Conservation (phyloP, 2,888 invertebrate genomes). For the Seladonia tumulorum region DNA sequence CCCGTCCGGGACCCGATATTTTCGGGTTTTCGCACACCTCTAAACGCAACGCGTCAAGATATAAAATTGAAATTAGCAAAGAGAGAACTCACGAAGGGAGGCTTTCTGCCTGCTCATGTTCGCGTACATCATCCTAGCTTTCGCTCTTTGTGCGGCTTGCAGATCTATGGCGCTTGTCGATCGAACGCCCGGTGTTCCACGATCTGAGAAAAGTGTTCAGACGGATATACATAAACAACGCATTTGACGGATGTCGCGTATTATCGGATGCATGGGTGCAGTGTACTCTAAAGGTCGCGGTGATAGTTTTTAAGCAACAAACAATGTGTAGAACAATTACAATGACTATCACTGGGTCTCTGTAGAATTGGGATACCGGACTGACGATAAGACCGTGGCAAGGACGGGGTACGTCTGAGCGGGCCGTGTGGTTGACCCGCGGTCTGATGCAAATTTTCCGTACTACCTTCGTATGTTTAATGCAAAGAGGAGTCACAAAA, state of each 20-base stretch:
- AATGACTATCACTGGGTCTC: constrained; percentile 83
- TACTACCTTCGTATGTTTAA: constrained; percentile 85
- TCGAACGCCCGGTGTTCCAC: constrained; percentile 83
- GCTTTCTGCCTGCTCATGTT: constrained; percentile 92
- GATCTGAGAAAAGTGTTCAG: constrained; percentile 60
- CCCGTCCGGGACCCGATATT: neutral
- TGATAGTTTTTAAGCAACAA: constrained; percentile 44
- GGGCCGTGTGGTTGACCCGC: constrained; percentile 83
- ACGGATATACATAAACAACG: neutral
- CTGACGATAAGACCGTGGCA: constrained; percentile 87
- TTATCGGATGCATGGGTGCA: constrained; percentile 30
- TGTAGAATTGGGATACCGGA: constrained; percentile 87
- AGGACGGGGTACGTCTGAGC: constrained; percentile 86
- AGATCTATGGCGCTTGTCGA: constrained; percentile 98
- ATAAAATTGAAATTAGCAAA: constrained; percentile 7
- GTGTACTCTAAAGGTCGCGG: constrained; percentile 26
- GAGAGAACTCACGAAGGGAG: constrained; percentile 89
- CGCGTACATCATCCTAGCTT: constrained; percentile 93
- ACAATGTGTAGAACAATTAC: constrained; percentile 76
- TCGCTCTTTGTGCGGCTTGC: constrained; percentile 95
- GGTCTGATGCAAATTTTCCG: constrained; percentile 86
- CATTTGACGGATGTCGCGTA: neutral
- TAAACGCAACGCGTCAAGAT: neutral
- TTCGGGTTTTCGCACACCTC: neutral
- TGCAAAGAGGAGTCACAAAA: constrained; percentile 75